Evolutionary conservation across 35 echinoderm and acorn worm species (phyloP).

Genomic region (Ptychodera flava): DNA sequence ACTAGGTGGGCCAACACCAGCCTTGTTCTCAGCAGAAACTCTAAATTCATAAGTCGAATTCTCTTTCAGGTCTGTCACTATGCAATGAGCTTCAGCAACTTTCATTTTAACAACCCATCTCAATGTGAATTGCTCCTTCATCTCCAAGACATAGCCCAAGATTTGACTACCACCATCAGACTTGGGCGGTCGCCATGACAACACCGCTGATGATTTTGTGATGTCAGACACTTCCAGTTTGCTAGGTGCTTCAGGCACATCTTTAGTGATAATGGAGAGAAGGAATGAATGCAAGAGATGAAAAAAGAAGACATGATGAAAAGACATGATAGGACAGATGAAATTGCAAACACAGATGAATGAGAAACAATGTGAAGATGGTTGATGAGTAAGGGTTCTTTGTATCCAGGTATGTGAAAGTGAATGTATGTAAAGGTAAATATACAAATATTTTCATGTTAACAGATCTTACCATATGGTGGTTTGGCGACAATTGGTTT

Average conservation of each 20-base stretch:
- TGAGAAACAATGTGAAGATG: neutral
- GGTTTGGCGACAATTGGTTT: slow-evolving; percentile 50
- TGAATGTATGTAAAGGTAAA: neutral
- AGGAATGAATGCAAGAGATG: neutral
- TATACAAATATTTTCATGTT: neutral
- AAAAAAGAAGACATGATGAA: neutral
- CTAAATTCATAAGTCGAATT: slow-evolving; percentile 5
- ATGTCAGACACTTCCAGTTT: slow-evolving; percentile 2
- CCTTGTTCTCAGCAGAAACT: slow-evolving; percentile 9
- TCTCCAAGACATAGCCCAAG: neutral
- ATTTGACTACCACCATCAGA: slow-evolving; percentile 17
- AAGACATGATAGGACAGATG: neutral
- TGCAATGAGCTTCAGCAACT: neutral
- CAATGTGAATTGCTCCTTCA: neutral
- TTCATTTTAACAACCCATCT: neutral
- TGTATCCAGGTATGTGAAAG: too few species aligned
- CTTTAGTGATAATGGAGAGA: neutral
- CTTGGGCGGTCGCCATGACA: slow-evolving; percentile 5
- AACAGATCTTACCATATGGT: slow-evolving; percentile 64
- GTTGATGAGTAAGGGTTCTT: neutral
- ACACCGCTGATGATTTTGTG: neutral
- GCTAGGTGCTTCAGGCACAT: neutral
- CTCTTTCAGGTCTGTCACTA: neutral
- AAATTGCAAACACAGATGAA: neutral
- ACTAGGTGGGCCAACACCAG: slow-evolving; percentile 6